Base-by-base conservation (phyloP, 2,888 invertebrate species). In the Megastigmus dorsalis region DNA sequence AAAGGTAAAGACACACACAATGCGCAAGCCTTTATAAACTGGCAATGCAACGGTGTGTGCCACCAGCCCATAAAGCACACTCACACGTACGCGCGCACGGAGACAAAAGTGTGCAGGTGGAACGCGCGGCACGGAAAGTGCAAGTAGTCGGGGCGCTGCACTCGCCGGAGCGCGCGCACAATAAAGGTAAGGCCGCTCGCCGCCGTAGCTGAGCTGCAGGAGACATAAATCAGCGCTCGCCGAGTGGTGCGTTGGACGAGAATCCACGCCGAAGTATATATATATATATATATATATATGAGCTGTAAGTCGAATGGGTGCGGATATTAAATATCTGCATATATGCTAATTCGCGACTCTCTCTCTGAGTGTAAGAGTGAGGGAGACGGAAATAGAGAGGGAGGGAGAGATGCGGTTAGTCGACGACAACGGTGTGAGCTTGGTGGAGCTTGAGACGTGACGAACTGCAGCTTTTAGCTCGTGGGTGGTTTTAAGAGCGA, bases 301-400 rank as follows among this genome's bases (percentile, higher is more conserved):
- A 18, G 18, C 20, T 5, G 18, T 4, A 20, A 41, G 57, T 57
- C 41, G 41, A 71, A 65, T 33, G 28, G 48, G 45, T 38, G 38
- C 45, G 55, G 63, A 63, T 55, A 63, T 63, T 63, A 63, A 71
- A 71, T 65, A 57, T 57, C 48, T 38, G 48, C 45, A 20, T 38
- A 20, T 55, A 60, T 36, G 65, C 65, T 36, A 71, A 71, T n/a
- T n/a, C n/a, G n/a, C n/a, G n/a, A n/a, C n/a, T n/a, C n/a, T n/a
- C n/a, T n/a, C n/a, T 63, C n/a, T 18, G 48, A 13, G 20, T 18
- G 38, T 4, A 23, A 55, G 54, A 23, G 9, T 7, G 30, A 2
- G 5, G 30, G 41, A 10, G 10, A 48, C n/a, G 4, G 45, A 48
- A 30, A 23, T 38, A 41, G 41, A 23, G 33, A 28, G 15, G 23